A percentile compares a stretch with the other conserved stretches of the same genome.
phyloP scores from a whole-genome alignment of 2,113 vertebrate genomes.

The Pluvialis apricaria region DNA sequence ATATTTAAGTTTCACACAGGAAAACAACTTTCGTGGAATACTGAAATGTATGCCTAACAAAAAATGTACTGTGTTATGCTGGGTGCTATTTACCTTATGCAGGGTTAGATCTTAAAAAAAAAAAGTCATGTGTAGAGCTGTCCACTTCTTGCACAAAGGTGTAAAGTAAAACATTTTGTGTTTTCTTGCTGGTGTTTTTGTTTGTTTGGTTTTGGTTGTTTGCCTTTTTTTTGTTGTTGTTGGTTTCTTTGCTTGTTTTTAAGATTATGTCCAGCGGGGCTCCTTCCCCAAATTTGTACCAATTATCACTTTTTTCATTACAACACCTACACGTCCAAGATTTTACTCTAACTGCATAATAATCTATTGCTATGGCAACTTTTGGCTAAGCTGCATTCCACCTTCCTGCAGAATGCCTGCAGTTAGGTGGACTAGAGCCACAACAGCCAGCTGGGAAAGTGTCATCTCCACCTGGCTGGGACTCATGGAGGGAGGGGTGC shows the following conservation, averaged over 20 bases:
- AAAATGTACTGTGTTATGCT: neutral
- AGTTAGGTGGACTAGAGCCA: neutral
- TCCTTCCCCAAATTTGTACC: neutral
- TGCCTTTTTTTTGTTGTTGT: neutral
- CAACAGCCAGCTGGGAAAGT: neutral
- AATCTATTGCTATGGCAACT: neutral
- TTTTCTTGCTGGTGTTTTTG: neutral
- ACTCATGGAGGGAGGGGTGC: neutral
- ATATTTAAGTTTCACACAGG: neutral
- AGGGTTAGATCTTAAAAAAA: neutral
- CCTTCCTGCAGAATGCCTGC: neutral
- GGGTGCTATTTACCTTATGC: neutral
- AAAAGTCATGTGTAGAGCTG: neutral
- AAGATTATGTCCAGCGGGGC: neutral
- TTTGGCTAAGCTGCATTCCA: neutral
- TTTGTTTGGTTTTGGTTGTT: neutral
- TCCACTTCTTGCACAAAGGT: neutral
- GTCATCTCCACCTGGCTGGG: neutral
- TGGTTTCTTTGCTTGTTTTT: neutral
- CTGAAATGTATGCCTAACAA: neutral
- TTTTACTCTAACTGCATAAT: neutral
- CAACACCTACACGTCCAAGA: neutral
- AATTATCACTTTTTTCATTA: neutral
- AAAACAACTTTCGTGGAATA: neutral
- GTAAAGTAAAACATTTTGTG: neutral